These are phyloP conservation scores for Chaenocephalus aceratus DNA, from an alignment of 2,113 vertebrate genomes.

Conservation along the genomic window DNA sequence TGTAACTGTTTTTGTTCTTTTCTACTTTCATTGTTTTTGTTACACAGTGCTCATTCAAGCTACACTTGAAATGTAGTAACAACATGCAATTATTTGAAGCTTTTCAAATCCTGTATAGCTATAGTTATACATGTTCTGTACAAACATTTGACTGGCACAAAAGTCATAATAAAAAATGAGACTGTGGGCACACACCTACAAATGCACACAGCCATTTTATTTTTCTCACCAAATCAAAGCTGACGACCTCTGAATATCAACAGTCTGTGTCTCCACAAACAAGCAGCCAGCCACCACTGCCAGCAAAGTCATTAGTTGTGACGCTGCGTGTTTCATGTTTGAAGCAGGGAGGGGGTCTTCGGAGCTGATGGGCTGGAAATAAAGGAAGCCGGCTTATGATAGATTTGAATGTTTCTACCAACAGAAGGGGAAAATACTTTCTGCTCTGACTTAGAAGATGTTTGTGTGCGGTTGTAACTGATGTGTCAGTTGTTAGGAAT, in stretches of 20 bases:
- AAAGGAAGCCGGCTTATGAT: slow-evolving; percentile 42
- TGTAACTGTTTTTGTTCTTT: not conserved
- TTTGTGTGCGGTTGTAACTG: slow-evolving; percentile 15
- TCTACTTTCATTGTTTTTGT: not conserved
- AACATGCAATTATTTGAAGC: not conserved
- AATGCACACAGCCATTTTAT: slow-evolving; percentile 21
- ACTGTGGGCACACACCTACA: slow-evolving; percentile 38
- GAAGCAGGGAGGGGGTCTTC: slow-evolving; percentile 14
- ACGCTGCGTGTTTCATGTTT: slow-evolving; percentile 29
- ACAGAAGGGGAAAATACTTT: slow-evolving; percentile 27
- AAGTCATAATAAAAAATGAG: slow-evolving; percentile 30
- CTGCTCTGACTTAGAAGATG: slow-evolving; percentile 1
- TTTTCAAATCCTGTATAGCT: not conserved
- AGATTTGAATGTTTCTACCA: slow-evolving; percentile 23
- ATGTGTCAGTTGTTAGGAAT: not conserved
- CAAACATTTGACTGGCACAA: slow-evolving; percentile 29
- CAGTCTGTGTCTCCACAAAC: slow-evolving; percentile 46
- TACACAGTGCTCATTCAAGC: not conserved
- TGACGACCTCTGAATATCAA: slow-evolving; percentile 37
- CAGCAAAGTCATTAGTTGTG: slow-evolving; percentile 45
- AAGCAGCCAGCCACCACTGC: slow-evolving; percentile 22
- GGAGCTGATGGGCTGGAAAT: slow-evolving; percentile 40
- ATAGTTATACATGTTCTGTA: slow-evolving; percentile 5
- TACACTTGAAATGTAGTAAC: not conserved
- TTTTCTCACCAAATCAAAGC: slow-evolving; percentile 53